Evolutionary conservation across 1,140 invertebrate species (phyloP).

Genomic region (Vanessa atalanta): DNA sequence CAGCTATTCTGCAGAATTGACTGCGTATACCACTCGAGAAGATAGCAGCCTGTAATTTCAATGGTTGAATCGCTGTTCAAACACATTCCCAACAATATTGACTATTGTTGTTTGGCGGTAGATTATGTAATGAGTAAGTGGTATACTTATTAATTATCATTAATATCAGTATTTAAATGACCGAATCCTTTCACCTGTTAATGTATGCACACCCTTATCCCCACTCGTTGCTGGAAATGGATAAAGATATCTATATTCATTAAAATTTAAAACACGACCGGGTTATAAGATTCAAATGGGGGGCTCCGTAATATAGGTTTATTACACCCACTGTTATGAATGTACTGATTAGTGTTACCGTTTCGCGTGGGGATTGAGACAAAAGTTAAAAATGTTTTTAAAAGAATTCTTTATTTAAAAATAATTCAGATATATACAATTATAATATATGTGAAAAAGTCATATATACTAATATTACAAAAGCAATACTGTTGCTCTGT

Average conservation of each 20-base stretch:
- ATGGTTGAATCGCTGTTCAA: too few relatives aligned
- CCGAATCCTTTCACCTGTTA: neutral
- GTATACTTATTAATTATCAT: neutral
- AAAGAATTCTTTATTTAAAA: neutral
- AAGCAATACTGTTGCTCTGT: too few relatives aligned
- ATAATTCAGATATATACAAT: too few relatives aligned
- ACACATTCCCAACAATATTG: too few relatives aligned
- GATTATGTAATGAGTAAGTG: too few relatives aligned
- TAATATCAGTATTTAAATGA: neutral
- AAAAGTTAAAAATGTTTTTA: neutral
- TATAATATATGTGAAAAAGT: too few relatives aligned
- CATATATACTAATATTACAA: too few relatives aligned
- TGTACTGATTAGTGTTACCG: slow-evolving; percentile 29
- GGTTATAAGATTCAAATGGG: slow-evolving; percentile 62
- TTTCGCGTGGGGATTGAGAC: neutral
- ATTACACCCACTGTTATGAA: slow-evolving; percentile 27
- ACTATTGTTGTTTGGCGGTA: too few relatives aligned
- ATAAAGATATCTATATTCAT: slow-evolving; percentile 18
- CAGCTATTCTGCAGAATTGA: too few relatives aligned
- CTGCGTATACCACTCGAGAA: too few relatives aligned
- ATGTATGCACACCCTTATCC: slow-evolving; percentile 8
- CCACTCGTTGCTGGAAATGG: neutral
- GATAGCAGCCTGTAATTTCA: too few relatives aligned
- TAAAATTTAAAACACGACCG: slow-evolving; percentile 65
- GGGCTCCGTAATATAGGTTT: slow-evolving; percentile 32